Evolutionary conservation across 2,797 vertebrate species (phyloP), one percentile per base, ranked within the genome.

Genomic region (Anabas testudineus): DNA sequence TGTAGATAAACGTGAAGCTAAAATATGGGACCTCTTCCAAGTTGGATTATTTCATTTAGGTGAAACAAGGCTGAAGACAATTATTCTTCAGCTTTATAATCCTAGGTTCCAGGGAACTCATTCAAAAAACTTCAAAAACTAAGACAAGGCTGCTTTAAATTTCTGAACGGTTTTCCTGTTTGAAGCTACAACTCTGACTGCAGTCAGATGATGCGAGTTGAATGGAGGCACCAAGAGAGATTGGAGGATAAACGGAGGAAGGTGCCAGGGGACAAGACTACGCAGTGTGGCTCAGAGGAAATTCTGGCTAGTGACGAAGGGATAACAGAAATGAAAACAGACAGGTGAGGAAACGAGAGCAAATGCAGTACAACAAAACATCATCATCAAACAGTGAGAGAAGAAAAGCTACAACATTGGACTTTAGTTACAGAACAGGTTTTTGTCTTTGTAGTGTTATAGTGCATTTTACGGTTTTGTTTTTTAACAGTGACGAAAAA

Each of bases 251-350:
- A 80, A 84, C 48, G 67, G 48, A 73, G 55, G 67, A 59, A 71
- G 57, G 76, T 67, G 57, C 51, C 76, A 61, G n/a, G 54, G 78
- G 80, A 84, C 34, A 39, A 30, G 62, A 66, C 22, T 37, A 48
- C 73, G 43, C 39, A n/a, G 54, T 2, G 28, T n/a, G 48, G 53
- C 63, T 75, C 60, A 61, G 52, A 78, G 58, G 62, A 63, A 71
- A 80, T 53, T 39, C 41, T 26, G 56, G 18, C 71, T 47, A 56
- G 24, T 54, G 42, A 74, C 47, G 32, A 68, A 45, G 46, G 60
- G 34, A 82, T 21, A 52, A 48, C 34, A 48, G 45, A 66, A 69
- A 85, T 80, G 71, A 78, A 74, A 83, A 78, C 30, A 81, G 86
- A 80, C 76, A 74, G 61, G 43, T 67, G 67, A 81, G 46, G 37